Evolutionary conservation across 2,888 invertebrate species (phyloP).

Genomic region (Anoplius nigerrimus): DNA sequence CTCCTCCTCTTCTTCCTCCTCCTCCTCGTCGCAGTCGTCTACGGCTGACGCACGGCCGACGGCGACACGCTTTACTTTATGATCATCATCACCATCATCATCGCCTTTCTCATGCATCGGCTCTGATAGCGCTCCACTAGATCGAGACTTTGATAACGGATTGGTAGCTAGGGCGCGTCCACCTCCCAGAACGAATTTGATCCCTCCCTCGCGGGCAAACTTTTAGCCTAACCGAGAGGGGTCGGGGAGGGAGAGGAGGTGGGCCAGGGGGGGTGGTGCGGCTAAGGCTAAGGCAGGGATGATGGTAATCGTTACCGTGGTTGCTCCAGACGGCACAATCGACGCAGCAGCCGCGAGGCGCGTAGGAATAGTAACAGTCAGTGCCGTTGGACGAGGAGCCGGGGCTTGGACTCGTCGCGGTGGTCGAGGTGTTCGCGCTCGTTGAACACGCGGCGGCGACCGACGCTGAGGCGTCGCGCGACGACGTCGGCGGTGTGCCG

Average conservation of each 20-base stretch:
- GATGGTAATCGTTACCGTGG: conserved; percentile 67
- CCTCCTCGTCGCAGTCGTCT: conserved; percentile 59
- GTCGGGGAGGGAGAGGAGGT: no score
- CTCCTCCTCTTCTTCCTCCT: conserved; percentile 60
- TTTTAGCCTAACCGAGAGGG: no score
- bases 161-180: no score
- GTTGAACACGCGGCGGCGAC: conserved; percentile 56
- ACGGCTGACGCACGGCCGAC: conserved; percentile 37
- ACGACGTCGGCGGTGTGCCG: conserved; percentile 44
- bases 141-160: no score
- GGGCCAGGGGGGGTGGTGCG: no score
- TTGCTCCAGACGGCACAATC: conserved; percentile 72
- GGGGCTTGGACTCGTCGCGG: conserved; percentile 66
- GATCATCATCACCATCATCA: no score
- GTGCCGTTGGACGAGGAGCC: conserved; percentile 67
- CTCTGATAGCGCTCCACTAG: no score
- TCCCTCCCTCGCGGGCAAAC: no score
- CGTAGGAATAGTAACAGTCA: conserved; percentile 68
- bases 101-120: no score
- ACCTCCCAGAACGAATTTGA: no score
- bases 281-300: no score
- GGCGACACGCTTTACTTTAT: no score
- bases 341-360: conserved; percentile 70
- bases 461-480: conserved; percentile 29
- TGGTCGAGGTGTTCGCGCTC: conserved; percentile 60